Evolutionary conservation across 2,797 vertebrate species (phyloP).

Genomic region (Poecilia wingei): DNA sequence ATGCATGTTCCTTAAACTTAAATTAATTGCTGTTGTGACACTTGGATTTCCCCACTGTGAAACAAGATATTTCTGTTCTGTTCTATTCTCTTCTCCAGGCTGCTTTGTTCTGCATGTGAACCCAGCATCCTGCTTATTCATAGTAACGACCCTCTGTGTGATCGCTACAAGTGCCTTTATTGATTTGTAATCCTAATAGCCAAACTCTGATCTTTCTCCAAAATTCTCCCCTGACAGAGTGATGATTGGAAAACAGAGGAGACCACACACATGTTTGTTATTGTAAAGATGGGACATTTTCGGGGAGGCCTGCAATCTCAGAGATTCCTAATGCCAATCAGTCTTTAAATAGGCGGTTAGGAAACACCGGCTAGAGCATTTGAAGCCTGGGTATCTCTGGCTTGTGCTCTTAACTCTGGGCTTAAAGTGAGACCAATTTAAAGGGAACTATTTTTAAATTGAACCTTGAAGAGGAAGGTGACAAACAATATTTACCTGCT

Average conservation of each 20-base stretch:
- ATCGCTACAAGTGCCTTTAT: constrained; percentile 10
- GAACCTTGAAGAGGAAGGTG: constrained; percentile 33
- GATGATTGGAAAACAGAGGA: constrained; percentile 30
- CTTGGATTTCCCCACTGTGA: not conserved
- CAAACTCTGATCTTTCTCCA: constrained; percentile 34
- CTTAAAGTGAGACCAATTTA: not conserved
- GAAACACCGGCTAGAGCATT: constrained; percentile 25
- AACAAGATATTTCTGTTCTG: not conserved
- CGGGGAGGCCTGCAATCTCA: constrained; percentile 27
- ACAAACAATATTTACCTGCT: constrained; percentile 53
- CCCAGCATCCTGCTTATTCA: not conserved
- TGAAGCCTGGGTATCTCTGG: constrained; percentile 26
- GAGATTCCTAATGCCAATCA: constrained; percentile 21
- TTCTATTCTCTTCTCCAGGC: not conserved
- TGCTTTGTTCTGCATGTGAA: constrained; percentile 3
- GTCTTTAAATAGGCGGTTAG: constrained; percentile 26
- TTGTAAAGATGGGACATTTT: constrained; percentile 28
- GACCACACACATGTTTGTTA: constrained; percentile 4
- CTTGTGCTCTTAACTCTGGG: constrained; percentile 35
- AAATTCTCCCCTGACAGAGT: constrained; percentile 29
- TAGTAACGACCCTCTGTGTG: constrained; percentile 15
- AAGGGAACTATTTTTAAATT: constrained; percentile 49
- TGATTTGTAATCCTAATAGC: constrained; percentile 16
- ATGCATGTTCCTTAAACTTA: not conserved
- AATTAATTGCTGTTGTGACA: not conserved